Percentiles rank a stretch among this genome's conserved stretches.
phyloP scores from a whole-genome alignment of 2,797 vertebrate species.

The Enteromius anoplus region DNA sequence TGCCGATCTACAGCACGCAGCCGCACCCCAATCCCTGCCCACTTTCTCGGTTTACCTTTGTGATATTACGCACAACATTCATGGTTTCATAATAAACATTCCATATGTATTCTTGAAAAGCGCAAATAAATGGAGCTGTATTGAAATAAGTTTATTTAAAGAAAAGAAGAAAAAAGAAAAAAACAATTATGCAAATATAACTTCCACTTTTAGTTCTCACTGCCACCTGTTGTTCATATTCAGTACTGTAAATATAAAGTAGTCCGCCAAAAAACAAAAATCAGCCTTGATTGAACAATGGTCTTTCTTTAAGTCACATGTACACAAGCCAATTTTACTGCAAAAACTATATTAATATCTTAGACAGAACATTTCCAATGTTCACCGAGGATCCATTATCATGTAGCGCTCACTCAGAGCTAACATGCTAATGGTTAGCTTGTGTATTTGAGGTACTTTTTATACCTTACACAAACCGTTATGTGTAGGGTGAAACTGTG shows the following conservation, averaged over 20 bases:
- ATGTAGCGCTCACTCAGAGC: not conserved
- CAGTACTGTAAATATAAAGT: slow-evolving; percentile 24
- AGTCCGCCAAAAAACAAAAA: not conserved
- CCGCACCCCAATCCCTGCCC: slow-evolving; percentile 10
- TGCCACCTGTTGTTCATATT: slow-evolving; percentile 45
- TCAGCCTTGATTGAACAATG: not conserved
- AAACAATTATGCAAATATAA: not conserved
- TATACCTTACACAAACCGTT: not conserved
- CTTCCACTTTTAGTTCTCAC: not conserved
- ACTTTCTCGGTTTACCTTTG: not conserved
- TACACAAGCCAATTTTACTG: not conserved
- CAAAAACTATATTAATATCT: too few species aligned
- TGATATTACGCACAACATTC: too few species aligned
- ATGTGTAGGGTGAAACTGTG: not conserved
- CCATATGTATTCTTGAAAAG: not conserved
- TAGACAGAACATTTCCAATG: not conserved
- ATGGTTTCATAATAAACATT: not conserved
- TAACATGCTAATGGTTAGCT: not conserved
- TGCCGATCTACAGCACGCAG: not conserved
- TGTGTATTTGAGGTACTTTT: not conserved
- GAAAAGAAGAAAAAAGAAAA: not conserved
- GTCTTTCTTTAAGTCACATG: not conserved
- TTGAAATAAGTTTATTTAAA: not conserved
- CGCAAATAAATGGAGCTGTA: not conserved
- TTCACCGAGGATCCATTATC: not conserved